These are phyloP conservation scores for Fulmarus glacialis DNA, from an alignment of 2,113 vertebrate species.

Conservation along the genomic window DNA sequence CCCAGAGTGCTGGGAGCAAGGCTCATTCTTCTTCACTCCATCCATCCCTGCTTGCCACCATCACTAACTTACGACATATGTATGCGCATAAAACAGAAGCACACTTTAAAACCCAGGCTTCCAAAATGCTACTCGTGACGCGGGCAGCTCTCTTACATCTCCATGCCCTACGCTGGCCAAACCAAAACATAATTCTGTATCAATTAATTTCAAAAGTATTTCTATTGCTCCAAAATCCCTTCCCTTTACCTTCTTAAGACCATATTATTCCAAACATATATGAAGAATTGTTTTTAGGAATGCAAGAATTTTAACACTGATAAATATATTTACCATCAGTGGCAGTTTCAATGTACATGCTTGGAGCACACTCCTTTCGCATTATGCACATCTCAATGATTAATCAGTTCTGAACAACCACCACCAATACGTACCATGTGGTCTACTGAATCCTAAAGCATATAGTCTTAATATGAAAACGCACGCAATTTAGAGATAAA, in stretches of 20 bases:
- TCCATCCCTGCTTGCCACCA: background rate
- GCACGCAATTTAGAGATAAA: background rate
- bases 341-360: background rate
- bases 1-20: background rate
- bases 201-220: background rate
- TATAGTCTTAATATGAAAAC: background rate
- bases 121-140: background rate
- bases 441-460: background rate
- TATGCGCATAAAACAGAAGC: background rate
- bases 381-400: background rate
- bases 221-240: background rate
- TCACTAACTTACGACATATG: background rate
- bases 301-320: background rate
- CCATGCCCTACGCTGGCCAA: background rate
- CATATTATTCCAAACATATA: background rate
- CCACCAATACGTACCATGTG: rapidly evolving
- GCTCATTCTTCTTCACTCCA: background rate
- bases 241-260: background rate
- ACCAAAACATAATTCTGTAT: background rate
- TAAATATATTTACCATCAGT: background rate
- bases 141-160: rapidly evolving
- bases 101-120: background rate
- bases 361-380: background rate
- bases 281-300: background rate
- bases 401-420: background rate